Conservation (phyloP, 2,888 invertebrate genomes). For the Zygothrica quintamaculata region DNA sequence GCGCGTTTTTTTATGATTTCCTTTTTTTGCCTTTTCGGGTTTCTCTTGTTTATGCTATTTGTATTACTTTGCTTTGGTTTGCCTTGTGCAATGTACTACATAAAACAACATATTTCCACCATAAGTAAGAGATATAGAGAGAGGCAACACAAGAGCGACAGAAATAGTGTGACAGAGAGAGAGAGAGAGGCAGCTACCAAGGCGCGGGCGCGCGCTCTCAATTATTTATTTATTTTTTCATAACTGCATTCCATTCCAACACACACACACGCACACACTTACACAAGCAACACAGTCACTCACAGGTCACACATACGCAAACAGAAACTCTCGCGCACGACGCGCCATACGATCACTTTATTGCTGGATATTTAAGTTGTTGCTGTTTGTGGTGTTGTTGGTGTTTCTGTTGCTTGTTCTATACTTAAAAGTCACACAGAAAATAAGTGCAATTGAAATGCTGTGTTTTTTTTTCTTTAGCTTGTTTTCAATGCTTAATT, state of each 20-base stretch:
- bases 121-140: slow-evolving; percentile 20
- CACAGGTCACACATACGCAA: slow-evolving; percentile 34
- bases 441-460: slow-evolving; percentile 58
- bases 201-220: slow-evolving; percentile 74
- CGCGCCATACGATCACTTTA: slow-evolving; percentile 62
- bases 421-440: slow-evolving; percentile 49
- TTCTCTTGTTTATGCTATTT: slow-evolving; percentile 58
- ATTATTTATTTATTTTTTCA: slow-evolving; percentile 80
- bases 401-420: slow-evolving; percentile 35
- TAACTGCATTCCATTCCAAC: slow-evolving; percentile 83
- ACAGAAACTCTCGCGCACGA: slow-evolving; percentile 52
- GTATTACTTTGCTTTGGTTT: slow-evolving; percentile 45
- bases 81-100: slow-evolving; percentile 69
- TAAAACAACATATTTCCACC: slow-evolving; percentile 50
- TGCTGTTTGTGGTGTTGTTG: slow-evolving; percentile 32
- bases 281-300: slow-evolving; percentile 22
- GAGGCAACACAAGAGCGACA: slow-evolving; percentile 2
- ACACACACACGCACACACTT: slow-evolving; percentile 56
- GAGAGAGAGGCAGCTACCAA: slow-evolving; percentile 45
- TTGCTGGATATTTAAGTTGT: slow-evolving; percentile 48
- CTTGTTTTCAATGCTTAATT: slow-evolving; percentile 56
- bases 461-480: slow-evolving; percentile 43
- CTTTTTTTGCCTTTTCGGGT: slow-evolving; percentile 45
- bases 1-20: slow-evolving; percentile 46
- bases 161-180: slow-evolving; percentile 3